Conservation (phyloP, 2,888 invertebrate species). For the Lepidocyrtoides sp. region DNA sequence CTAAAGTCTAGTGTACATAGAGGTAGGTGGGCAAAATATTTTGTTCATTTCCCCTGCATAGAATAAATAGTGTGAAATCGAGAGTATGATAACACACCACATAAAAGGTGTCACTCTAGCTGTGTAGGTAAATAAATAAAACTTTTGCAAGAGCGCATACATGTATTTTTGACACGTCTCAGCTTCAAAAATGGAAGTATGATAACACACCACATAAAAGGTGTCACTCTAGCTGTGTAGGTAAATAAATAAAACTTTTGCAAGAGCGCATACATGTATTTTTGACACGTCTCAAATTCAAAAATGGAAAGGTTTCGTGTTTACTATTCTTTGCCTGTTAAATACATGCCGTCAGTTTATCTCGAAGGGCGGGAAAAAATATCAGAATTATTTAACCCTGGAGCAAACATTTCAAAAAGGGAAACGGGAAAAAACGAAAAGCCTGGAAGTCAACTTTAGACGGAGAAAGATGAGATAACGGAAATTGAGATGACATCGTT, state of each 20-base stretch:
- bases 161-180: not conserved
- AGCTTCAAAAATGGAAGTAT: no score
- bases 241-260: not conserved
- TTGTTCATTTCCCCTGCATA: no score
- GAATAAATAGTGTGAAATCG: no score
- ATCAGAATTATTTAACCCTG: not conserved
- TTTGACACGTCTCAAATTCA: not conserved
- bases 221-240: not conserved
- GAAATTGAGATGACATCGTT: conserved; percentile 35
- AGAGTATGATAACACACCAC: conserved; percentile 1
- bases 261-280: not conserved
- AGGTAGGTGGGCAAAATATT: no score
- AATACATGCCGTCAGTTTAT: not conserved
- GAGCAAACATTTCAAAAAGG: not conserved
- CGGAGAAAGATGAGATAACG: conserved; percentile 26
- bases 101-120: not conserved
- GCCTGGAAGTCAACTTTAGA: conserved; percentile 2
- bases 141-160: not conserved
- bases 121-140: not conserved
- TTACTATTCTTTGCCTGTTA: not conserved
- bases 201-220: conserved; percentile 14
- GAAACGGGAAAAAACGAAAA: not conserved
- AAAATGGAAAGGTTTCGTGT: not conserved
- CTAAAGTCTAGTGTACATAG: no score
- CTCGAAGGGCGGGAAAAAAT: not conserved